A percentile compares a stretch with the other conserved stretches of the same genome.
phyloP scores from a whole-genome alignment of 2,113 vertebrate genomes.

The Peromyscus californicus region DNA sequence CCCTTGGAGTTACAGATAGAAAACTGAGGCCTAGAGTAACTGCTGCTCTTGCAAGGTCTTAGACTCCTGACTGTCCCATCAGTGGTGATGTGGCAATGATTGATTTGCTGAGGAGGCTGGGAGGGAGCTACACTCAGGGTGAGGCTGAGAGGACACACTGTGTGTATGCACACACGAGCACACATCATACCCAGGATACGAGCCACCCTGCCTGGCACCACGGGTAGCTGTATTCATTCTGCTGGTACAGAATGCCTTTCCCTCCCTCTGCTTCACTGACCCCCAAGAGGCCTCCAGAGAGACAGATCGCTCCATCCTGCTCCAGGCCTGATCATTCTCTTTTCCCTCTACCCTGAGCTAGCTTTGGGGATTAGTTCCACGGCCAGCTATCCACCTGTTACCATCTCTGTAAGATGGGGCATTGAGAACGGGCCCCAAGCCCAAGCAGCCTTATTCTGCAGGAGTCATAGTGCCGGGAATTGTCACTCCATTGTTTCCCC shows the following conservation, averaged over 20 bases:
- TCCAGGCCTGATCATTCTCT: background rate
- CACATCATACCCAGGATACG: background rate
- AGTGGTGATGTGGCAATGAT: background rate
- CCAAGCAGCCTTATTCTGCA: background rate
- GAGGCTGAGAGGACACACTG: background rate
- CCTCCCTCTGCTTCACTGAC: background rate
- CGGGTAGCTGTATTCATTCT: background rate
- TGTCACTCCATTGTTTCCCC: background rate
- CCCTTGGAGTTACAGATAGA: background rate
- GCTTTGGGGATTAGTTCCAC: background rate
- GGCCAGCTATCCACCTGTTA: background rate
- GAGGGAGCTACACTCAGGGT: background rate
- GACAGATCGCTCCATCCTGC: background rate
- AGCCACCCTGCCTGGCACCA: background rate
- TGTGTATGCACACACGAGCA: background rate
- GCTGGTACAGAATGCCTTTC: background rate
- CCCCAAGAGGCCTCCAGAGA: background rate
- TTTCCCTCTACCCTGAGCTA: background rate
- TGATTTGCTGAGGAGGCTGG: background rate
- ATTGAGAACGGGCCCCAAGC: background rate
- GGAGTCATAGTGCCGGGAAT: background rate
- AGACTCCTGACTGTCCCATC: background rate
- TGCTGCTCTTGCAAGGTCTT: background rate
- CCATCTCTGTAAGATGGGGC: background rate
- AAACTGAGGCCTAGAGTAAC: conserved; percentile 47